phyloP scores from a whole-genome alignment of 1,140 invertebrate species.

The Heliconius himera region DNA sequence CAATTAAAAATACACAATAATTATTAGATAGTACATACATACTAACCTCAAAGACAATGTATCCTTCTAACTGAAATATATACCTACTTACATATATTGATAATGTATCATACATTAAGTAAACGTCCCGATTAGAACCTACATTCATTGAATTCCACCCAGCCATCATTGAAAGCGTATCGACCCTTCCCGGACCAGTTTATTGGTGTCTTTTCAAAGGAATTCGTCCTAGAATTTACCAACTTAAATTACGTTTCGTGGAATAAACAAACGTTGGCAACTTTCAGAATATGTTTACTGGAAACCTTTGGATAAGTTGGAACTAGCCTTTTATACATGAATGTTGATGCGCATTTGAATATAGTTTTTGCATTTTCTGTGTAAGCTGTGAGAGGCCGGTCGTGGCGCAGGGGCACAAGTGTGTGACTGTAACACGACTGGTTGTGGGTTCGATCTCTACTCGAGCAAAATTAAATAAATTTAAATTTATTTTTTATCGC shows the following conservation, averaged over 20 bases:
- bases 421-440: too few relatives aligned
- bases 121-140: not conserved
- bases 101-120: not conserved
- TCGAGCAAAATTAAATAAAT: too few relatives aligned
- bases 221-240: slow-evolving; percentile 7
- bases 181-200: slow-evolving; percentile 6
- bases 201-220: slow-evolving; percentile 6
- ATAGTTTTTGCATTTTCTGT: not conserved
- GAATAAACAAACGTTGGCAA: slow-evolving; percentile 18
- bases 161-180: not conserved
- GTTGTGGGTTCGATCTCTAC: too few relatives aligned
- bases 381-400: too few relatives aligned
- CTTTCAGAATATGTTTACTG: slow-evolving; percentile 11
- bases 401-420: too few relatives aligned
- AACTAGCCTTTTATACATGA: not conserved
- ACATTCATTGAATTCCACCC: slow-evolving; percentile 2
- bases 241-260: slow-evolving; percentile 20
- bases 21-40: too few relatives aligned
- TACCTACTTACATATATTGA: too few relatives aligned
- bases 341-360: not conserved
- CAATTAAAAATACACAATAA: too few relatives aligned
- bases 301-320: slow-evolving; percentile 7
- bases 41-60: too few relatives aligned
- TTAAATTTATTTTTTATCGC: too few relatives aligned
- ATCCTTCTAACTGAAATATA: too few relatives aligned